Percentiles rank a stretch among this genome's conserved stretches.
Conservation (phyloP, 2,797 vertebrate genomes). For the Nannoperca australis region DNA sequence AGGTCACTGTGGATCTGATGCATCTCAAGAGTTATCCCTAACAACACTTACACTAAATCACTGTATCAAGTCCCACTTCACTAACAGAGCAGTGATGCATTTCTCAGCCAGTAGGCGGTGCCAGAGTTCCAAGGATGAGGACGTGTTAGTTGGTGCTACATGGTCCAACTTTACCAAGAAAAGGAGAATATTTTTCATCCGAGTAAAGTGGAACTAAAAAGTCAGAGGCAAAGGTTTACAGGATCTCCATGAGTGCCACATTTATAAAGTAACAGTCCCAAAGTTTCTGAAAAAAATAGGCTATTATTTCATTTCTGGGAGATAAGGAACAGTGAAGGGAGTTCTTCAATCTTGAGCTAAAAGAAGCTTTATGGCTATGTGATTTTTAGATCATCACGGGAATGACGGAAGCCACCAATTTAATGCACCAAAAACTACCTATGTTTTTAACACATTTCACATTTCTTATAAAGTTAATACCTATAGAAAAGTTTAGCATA, state of each 20-base stretch:
- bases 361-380: background rate
- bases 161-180: background rate
- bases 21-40: background rate
- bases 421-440: background rate
- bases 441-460: background rate
- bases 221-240: background rate
- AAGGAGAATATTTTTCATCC: background rate
- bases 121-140: conserved; percentile 54
- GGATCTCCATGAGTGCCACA: background rate
- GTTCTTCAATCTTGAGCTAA: background rate
- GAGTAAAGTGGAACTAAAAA: background rate
- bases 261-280: background rate
- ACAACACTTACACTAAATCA: background rate
- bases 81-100: conserved; percentile 20
- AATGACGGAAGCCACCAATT: background rate
- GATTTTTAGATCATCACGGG: background rate
- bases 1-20: background rate
- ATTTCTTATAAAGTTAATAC: background rate
- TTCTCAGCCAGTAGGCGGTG: conserved; percentile 67
- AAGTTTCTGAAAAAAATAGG: background rate
- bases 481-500: background rate
- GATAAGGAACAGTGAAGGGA: background rate
- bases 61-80: background rate
- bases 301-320: background rate
- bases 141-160: background rate